Conservation (phyloP, 2,888 invertebrate genomes). For the Napeogenes sylphis region DNA sequence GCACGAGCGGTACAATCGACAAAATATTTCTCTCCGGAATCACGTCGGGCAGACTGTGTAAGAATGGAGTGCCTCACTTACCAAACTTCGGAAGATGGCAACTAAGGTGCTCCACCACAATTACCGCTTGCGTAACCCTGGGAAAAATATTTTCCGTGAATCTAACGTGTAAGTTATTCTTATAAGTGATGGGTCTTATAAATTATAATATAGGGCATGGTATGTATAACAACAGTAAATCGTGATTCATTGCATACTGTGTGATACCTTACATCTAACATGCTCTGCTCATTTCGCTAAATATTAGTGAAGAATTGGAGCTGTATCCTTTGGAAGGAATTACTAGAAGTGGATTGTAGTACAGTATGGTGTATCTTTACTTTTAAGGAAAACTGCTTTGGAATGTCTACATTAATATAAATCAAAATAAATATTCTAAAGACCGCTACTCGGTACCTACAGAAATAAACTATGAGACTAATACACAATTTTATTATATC, state of each 20-base stretch:
- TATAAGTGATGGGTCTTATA: constrained; percentile 68
- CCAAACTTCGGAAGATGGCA: constrained; percentile 78
- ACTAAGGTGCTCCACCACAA: constrained; percentile 78
- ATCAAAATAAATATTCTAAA: constrained; percentile 57
- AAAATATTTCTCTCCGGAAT: constrained; percentile 78
- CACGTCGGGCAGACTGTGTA: constrained; percentile 76
- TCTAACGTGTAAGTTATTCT: constrained; percentile 75
- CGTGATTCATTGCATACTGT: constrained; percentile 57
- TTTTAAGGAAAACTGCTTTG: constrained; percentile 45
- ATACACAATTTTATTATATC: constrained; percentile 52
- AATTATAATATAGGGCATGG: constrained; percentile 56
- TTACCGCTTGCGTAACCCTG: constrained; percentile 79
- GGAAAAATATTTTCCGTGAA: constrained; percentile 79
- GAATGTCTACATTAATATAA: constrained; percentile 51
- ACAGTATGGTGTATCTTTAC: constrained; percentile 47
- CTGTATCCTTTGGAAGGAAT: constrained; percentile 39
- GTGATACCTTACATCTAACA: constrained; percentile 65
- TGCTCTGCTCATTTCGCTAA: constrained; percentile 55
- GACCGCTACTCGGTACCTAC: constrained; percentile 66
- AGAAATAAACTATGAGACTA: constrained; percentile 59
- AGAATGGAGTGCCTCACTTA: constrained; percentile 77
- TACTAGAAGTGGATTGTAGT: constrained; percentile 47
- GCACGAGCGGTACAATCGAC: constrained; percentile 74
- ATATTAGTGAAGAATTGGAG: constrained; percentile 51
- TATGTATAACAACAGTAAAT: constrained; percentile 49